Evolutionary conservation across 2,888 invertebrate genomes (phyloP), one percentile per base, ranked within the genome.

Genomic region (Macrosiphum euphorbiae): DNA sequence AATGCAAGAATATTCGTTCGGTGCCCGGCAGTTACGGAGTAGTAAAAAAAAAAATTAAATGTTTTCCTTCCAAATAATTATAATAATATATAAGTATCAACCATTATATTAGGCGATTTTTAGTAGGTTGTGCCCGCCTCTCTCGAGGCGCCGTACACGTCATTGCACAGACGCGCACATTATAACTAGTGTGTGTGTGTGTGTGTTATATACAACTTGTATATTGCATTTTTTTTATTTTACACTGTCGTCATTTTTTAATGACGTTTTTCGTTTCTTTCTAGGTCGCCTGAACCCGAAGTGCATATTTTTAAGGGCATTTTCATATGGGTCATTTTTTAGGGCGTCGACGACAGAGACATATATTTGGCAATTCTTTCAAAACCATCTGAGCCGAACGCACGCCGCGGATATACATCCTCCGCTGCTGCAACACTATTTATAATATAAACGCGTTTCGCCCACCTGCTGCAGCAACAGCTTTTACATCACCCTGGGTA

Each of bases 81-180:
- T 28, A 35, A 78, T 67, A 67, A 52, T 13, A 52, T 50, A 50
- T 52, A 52, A 52, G 67, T 67, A 67, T 67, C 13, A 67, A 67
- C n/a, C 67, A 67, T 67, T n/a, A 67, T 35, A 67, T 67, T n/a
- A 13, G 44, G 44, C 55, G 8, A 89, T 41, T 89, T 88, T 52
- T 44, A 58, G 61, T 58, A 89, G 61, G 89, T 89, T 61, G 61
- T 89, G 58, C 58, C 61, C 89, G 58, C 61, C 61, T 89, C 61
- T 44, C 58, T 52, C 28, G n/a, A 58, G 41, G 61, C 55, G 61
- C 89, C 55, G 61, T 61, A n/a, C 58, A 89, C 35, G 78, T 28
- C 78, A 88, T 44, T 88, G 41, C 52, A 90, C 16, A 24, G n/a
- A 44, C 47, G 67, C 78, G 35, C n/a, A 67, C 44, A 67, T 50